Conservation (phyloP, 2,113 vertebrate genomes). For the Lophius piscatorius region DNA sequence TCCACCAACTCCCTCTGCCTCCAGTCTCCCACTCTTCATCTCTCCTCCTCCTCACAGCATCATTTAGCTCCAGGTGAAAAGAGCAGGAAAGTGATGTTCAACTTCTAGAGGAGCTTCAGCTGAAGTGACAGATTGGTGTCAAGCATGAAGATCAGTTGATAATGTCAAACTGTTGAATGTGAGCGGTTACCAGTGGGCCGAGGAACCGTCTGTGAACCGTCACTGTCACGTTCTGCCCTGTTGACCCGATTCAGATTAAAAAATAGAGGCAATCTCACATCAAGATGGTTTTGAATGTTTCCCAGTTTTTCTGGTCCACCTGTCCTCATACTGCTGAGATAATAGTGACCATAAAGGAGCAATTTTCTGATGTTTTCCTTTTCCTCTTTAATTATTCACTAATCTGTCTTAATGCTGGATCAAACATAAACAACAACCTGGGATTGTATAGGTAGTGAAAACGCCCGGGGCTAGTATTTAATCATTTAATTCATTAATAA, state of each 20-base stretch:
- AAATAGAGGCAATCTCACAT: slow-evolving; percentile 10
- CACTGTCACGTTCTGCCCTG: slow-evolving; percentile 19
- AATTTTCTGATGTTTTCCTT: no score
- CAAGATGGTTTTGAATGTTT: not conserved
- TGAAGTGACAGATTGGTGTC: slow-evolving; percentile 55
- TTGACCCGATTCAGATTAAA: slow-evolving; percentile 29
- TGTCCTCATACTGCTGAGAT: no score
- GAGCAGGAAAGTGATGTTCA: slow-evolving; percentile 11
- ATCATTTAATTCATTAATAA: no score
- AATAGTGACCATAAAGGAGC: no score
- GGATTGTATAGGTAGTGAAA: no score
- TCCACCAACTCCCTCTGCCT: slow-evolving; percentile 1
- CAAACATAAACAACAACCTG: no score
- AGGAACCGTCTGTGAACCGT: slow-evolving; percentile 41
- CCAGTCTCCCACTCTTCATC: not conserved
- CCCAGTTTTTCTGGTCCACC: not conserved
- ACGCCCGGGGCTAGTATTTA: no score
- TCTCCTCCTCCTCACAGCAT: slow-evolving; percentile 10
- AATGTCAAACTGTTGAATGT: slow-evolving; percentile 45
- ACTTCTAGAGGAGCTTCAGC: slow-evolving; percentile 19
- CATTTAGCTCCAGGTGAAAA: slow-evolving; percentile 31
- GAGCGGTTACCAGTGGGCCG: slow-evolving; percentile 34
- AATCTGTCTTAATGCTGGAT: no score
- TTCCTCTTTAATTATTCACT: no score
- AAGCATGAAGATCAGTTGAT: slow-evolving; percentile 31